Percentiles rank a stretch among this genome's conserved stretches.
Evolutionary conservation across 2,797 vertebrate genomes (phyloP).

Genomic region (Pseudomugil tenellus): DNA sequence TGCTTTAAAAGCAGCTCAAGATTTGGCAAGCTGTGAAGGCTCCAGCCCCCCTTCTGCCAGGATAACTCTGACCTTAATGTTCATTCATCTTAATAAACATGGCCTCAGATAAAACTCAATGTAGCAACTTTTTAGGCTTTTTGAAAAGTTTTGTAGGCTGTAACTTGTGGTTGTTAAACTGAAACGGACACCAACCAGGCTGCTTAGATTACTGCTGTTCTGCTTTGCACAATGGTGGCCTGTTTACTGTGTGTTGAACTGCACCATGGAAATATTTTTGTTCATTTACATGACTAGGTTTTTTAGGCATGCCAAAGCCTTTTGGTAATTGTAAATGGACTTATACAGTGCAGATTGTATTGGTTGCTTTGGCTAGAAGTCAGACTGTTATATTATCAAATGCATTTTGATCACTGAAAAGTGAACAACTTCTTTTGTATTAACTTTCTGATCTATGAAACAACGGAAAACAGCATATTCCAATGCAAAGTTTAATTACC

Average conservation of each 20-base stretch:
- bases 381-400: constrained; percentile 22
- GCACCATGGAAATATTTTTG: constrained; percentile 8
- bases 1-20: constrained; percentile 53
- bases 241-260: constrained; percentile 13
- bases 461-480: too few species aligned
- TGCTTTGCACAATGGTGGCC: background rate
- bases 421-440: constrained; percentile 8
- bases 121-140: constrained; percentile 20
- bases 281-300: constrained; percentile 10
- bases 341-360: too few species aligned
- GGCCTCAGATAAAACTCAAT: constrained; percentile 36
- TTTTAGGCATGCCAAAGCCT: background rate
- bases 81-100: constrained; percentile 56
- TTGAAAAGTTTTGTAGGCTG: constrained; percentile 1
- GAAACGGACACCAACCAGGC: constrained; percentile 19
- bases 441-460: background rate
- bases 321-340: too few species aligned
- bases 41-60: constrained; percentile 39
- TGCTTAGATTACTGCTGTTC: constrained; percentile 31
- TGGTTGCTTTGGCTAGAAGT: constrained; percentile 16
- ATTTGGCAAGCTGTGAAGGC: constrained; percentile 38
- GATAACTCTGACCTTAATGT: constrained; percentile 38
- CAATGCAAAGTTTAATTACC: background rate
- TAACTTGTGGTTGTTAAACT: constrained; percentile 43
- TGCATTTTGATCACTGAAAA: constrained; percentile 21